These are phyloP conservation scores for Nixonia krombeini DNA, from an alignment of 1,140 invertebrate genomes.

Conservation along the genomic window DNA sequence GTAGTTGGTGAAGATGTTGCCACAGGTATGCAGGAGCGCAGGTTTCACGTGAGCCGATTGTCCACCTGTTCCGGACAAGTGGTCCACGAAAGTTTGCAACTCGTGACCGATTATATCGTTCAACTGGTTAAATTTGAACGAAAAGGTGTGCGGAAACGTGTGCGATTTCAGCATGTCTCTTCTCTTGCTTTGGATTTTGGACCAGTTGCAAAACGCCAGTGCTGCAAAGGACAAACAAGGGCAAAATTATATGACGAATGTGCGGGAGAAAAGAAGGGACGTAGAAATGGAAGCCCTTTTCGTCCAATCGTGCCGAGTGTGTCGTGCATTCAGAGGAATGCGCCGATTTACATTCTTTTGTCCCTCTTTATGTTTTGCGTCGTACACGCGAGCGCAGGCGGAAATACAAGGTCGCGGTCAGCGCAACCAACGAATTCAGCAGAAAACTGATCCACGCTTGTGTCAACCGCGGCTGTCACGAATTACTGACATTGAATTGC, in stretches of 20 bases:
- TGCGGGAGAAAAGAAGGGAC: not conserved
- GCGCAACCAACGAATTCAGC: slow-evolving; percentile 25
- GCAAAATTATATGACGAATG: not conserved
- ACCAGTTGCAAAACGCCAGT: slow-evolving; percentile 89
- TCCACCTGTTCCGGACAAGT: slow-evolving; percentile 63
- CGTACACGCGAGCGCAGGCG: slow-evolving; percentile 39
- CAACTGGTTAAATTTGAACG: slow-evolving; percentile 78
- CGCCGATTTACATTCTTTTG: not conserved
- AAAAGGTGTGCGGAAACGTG: slow-evolving; percentile 82
- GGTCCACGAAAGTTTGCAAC: slow-evolving; percentile 73
- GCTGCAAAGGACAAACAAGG: slow-evolving; percentile 71
- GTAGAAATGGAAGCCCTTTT: not conserved
- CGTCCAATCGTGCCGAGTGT: not conserved
- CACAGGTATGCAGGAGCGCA: slow-evolving; percentile 78
- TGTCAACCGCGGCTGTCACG: slow-evolving; percentile 15
- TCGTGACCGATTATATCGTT: slow-evolving; percentile 77
- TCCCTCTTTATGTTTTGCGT: too few species aligned
- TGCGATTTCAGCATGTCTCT: slow-evolving; percentile 83
- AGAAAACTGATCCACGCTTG: slow-evolving; percentile 38
- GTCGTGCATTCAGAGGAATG: slow-evolving; percentile 19
- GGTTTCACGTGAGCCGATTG: slow-evolving; percentile 73
- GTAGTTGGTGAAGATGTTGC: slow-evolving; percentile 88
- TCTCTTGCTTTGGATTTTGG: slow-evolving; percentile 82
- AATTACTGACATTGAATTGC: slow-evolving; percentile 15
- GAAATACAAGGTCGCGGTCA: slow-evolving; percentile 51